Evolutionary conservation across 2,888 invertebrate species (phyloP), one percentile per base, ranked within the genome.

Genomic region (Lasioglossum zephyrum): DNA sequence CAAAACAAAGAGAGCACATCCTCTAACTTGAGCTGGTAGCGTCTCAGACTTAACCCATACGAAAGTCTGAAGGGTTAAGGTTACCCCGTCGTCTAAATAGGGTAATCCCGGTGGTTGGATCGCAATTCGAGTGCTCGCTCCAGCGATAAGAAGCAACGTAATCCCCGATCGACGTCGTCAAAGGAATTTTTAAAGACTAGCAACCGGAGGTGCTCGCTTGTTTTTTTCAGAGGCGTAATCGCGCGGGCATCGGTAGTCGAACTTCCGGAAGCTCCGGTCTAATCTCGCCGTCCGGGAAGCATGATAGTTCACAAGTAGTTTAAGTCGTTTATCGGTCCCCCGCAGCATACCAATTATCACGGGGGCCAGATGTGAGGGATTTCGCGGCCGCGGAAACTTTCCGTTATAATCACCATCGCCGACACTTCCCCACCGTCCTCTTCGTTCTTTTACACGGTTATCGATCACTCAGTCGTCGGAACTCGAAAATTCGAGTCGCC

Each of bases 301-400:
- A 47, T 74, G 70, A 79, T 70, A 80, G 79, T 80, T 80, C 18
- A 39, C 73, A 85, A 85, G 79, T 74, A 81, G 77, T 77, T 77
- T 77, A 73, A 83, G 63, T 76, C 84, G 87, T 83, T 83, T 83
- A 82, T 87, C 82, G 82, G 84, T 84, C 63, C 73, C 57, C 69
- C 82, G 70, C 79, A 81, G 70, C 57, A 47, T 78, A 73, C 79
- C 87, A 80, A 77, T 87, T 84, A 82, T 76, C 66, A 53, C 41
- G 41, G 36, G 36, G 76, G n/a, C 77, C 66, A 26, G 70, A 81
- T 81, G 60, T 76, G 66, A 31, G 60, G 69, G 81, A 86, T 86
- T 84, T 70, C 69, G 66, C 41, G 49, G 22, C 26, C 69, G 8
- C 66, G 13, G 77, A 60, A 73, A 80, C 47, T 41, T 76, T 76